A percentile compares a stretch with the other conserved stretches of the same genome.
These are phyloP conservation scores for Azorinus chamasolen DNA, from an alignment of 2,888 invertebrate species.

Conservation along the genomic window DNA sequence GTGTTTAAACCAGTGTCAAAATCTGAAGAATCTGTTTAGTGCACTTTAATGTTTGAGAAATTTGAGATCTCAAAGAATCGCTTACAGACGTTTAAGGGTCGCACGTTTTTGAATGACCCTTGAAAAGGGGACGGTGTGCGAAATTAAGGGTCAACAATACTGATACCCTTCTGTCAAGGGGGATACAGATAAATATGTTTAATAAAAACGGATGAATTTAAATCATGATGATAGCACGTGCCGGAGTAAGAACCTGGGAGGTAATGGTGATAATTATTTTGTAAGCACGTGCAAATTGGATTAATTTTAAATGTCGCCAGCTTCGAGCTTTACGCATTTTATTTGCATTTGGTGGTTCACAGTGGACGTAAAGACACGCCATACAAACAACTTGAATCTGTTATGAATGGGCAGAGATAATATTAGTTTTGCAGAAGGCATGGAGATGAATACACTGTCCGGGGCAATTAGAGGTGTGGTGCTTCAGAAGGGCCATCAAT, in stretches of 20 bases:
- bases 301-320: constrained; percentile 38
- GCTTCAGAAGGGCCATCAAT: constrained; percentile 27
- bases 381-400: constrained; percentile 3
- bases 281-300: constrained; percentile 57
- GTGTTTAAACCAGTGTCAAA: too few relatives aligned
- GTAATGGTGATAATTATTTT: constrained; percentile 54
- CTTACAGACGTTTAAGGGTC: too few relatives aligned
- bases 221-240: constrained; percentile 48
- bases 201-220: constrained; percentile 48
- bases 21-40: too few relatives aligned
- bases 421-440: constrained; percentile 44
- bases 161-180: constrained; percentile 38
- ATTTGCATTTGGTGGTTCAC: constrained; percentile 41
- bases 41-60: too few relatives aligned
- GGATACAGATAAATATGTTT: constrained; percentile 51
- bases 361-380: neutral
- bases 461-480: constrained; percentile 60
- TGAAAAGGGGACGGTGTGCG: too few relatives aligned
- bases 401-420: constrained; percentile 29
- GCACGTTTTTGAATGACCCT: too few relatives aligned
- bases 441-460: constrained; percentile 38
- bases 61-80: too few relatives aligned
- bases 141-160: constrained; percentile 1
- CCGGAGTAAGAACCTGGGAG: constrained; percentile 26
- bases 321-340: constrained; percentile 31